Evolutionary conservation across 2,888 invertebrate species (phyloP).

Genomic region (Campopleginae sp.): DNA sequence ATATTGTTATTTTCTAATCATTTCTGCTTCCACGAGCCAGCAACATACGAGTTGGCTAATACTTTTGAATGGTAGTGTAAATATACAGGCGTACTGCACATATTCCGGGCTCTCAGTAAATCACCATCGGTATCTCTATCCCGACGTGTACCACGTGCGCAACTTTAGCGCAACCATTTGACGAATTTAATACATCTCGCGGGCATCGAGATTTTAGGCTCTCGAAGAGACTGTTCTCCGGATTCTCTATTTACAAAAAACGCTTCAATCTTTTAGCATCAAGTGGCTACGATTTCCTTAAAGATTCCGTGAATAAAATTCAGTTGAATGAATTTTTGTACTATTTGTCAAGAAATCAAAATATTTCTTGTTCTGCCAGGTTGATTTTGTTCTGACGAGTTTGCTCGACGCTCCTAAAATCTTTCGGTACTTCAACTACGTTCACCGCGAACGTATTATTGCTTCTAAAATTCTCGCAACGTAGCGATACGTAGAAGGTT

Average conservation of each 20-base stretch:
- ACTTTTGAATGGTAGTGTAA: constrained; percentile 18
- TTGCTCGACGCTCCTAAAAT: constrained; percentile 2
- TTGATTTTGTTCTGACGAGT: no score
- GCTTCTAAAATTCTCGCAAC: neutral
- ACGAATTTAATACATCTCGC: neutral
- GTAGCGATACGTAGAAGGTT: constrained; percentile 28
- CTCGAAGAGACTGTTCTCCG: neutral
- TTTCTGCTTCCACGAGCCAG: neutral
- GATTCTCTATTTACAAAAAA: neutral
- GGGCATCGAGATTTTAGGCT: neutral
- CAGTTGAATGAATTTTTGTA: neutral
- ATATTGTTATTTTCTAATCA: neutral
- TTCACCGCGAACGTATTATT: constrained; percentile 4
- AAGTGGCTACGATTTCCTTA: neutral
- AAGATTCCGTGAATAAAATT: neutral
- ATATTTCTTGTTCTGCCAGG: neutral
- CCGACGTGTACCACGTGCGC: constrained; percentile 12
- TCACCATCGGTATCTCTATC: constrained; percentile 1
- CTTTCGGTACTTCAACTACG: neutral
- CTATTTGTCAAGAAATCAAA: neutral
- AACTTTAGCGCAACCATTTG: neutral
- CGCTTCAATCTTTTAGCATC: neutral
- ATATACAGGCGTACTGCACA: constrained; percentile 61
- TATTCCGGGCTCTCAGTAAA: constrained; percentile 21
- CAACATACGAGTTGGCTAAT: neutral